Evolutionary conservation across 2,797 vertebrate species (phyloP), one percentile per base, ranked within the genome.

Genomic region (Pachyuromys duprasi): DNA sequence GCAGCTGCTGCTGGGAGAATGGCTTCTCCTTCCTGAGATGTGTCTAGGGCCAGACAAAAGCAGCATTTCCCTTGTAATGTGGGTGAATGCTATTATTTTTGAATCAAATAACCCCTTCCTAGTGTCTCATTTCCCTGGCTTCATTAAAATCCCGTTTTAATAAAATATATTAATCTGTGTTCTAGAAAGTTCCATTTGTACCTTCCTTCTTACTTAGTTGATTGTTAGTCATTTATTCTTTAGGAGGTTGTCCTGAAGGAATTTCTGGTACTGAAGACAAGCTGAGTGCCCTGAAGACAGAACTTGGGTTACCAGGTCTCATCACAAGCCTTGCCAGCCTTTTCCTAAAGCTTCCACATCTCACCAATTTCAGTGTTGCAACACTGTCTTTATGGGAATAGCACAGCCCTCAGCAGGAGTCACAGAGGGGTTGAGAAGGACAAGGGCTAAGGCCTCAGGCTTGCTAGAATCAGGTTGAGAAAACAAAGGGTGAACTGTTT

Each of bases 381-480:
- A 94, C 69, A 86, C 36, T 72, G 5, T 83, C 84, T 67, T 78
- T 53, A 42, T 31, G 74, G 63, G 24, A n/a, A 55, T 67, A 33
- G 74, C 36, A 53, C 28, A 57, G 39, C 26, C 3, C 3, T 26
- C 39, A 55, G 17, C 36, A 88, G 53, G n/a, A 94, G n/a, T 93
- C 28, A 63, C n/a, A 55, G 62, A 42, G 2, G 24, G 60, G 18
- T 81, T 65, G 89, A 70, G 63, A 75, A 84, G 11, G 49, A 80
- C 92, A 86, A 5, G 6, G 11, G 90, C 5, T 12, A 39, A 96
- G 49, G 13, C 13, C 72, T 53, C 26, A 60, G 69, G 86, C 63
- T 79, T 81, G 78, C 4, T 39, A 57, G 91, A 97, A 97, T 78
- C 17, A 91, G 92, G 55, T 82, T 55, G 93, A 14, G 53, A 96